Conservation (phyloP, 2,888 invertebrate genomes). For the Eupithecia inturbata region DNA sequence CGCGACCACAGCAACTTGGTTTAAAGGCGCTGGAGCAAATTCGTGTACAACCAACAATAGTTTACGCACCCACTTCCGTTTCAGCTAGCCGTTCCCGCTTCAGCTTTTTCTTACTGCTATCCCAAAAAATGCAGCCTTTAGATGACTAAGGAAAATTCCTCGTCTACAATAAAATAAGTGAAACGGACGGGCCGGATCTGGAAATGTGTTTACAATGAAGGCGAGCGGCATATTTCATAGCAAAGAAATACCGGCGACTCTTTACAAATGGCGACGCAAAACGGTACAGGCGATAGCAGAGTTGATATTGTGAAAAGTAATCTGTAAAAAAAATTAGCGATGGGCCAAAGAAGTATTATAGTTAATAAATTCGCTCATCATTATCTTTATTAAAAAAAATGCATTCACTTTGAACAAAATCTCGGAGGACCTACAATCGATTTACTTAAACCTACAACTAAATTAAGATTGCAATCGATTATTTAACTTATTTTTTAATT, state of each 20-base stretch:
- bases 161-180: slow-evolving; percentile 63
- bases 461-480: no score
- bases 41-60: no score
- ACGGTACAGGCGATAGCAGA: slow-evolving; percentile 56
- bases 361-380: no score
- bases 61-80: no score
- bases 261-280: slow-evolving; percentile 68
- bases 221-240: slow-evolving; percentile 78
- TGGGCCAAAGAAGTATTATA: neutral
- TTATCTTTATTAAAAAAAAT: no score
- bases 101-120: neutral
- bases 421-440: neutral
- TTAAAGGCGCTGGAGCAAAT: no score
- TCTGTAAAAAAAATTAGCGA: neutral
- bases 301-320: neutral
- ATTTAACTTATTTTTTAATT: no score
- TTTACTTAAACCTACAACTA: no score
- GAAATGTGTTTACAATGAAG: slow-evolving; percentile 82
- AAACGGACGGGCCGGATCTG: slow-evolving; percentile 70
- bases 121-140: slow-evolving; percentile 7
- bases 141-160: slow-evolving; percentile 58
- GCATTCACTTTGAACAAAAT: neutral
- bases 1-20: neutral
- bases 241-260: slow-evolving; percentile 71
- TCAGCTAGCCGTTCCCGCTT: no score